Evolutionary conservation across 1,140 invertebrate genomes (phyloP).

Genomic region (Aphelenchoides besseyi): DNA sequence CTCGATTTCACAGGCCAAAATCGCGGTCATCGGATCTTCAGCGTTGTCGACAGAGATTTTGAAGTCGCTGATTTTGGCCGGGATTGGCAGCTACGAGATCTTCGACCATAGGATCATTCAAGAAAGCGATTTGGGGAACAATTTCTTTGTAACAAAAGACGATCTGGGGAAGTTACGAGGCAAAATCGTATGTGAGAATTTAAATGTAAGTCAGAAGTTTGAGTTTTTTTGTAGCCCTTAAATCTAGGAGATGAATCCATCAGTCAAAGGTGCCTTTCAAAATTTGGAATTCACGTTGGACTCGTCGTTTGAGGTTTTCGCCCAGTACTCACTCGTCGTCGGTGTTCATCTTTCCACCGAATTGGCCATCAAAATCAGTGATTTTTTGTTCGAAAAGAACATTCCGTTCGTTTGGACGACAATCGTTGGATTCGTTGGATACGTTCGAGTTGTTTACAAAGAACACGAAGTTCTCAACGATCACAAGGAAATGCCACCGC

Average conservation of each 20-base stretch:
- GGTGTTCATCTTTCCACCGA: conserved; percentile 71
- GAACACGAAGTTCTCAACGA: conserved; percentile 73
- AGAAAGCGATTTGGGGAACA: conserved; percentile 40
- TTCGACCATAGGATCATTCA: conserved; percentile 39
- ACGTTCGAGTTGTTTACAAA: conserved; percentile 80
- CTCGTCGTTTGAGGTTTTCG: conserved; percentile 69
- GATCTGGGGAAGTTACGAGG: conserved; percentile 31
- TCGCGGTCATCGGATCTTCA: conserved; percentile 44
- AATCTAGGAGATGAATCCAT: conserved; percentile 40
- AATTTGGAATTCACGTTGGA: conserved; percentile 20
- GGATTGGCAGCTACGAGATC: conserved; percentile 38
- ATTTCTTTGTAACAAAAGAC: conserved; percentile 37
- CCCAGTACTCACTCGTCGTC: conserved; percentile 81
- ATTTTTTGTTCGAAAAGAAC: conserved; percentile 35
- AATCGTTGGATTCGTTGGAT: conserved; percentile 83
- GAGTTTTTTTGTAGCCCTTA: background rate
- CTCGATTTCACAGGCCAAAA: conserved; percentile 28
- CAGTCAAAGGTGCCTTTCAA: conserved; percentile 27
- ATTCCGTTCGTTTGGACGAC: conserved; percentile 66
- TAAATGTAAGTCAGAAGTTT: conserved; percentile 20
- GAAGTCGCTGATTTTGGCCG: conserved; percentile 44
- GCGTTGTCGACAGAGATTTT: conserved; percentile 44
- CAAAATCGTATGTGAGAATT: conserved; percentile 21
- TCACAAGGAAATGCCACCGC: conserved; percentile 26
- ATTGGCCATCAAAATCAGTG: conserved; percentile 24